These are phyloP conservation scores for Stomatorhinus walkeri DNA, from an alignment of 2,797 vertebrate species.

Conservation along the genomic window DNA sequence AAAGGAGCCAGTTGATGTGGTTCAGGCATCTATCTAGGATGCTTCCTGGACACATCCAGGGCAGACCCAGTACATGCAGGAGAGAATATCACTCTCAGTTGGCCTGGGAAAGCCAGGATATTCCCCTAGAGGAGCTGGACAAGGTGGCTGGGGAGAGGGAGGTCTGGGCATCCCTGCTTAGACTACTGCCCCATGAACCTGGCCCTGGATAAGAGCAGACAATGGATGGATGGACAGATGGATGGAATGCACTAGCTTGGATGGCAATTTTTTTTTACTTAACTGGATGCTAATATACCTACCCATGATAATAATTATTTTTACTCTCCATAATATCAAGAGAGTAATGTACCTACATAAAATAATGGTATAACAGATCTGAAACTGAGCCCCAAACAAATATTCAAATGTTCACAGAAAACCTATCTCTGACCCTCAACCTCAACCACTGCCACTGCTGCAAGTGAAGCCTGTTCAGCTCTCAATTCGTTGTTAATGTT, in stretches of 20 bases:
- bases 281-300: neutral
- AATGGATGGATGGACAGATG: neutral
- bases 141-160: neutral
- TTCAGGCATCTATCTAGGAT: neutral
- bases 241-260: neutral
- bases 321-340: too few relatives aligned
- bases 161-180: neutral
- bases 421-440: too few relatives aligned
- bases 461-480: too few relatives aligned
- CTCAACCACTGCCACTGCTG: too few relatives aligned
- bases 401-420: too few relatives aligned
- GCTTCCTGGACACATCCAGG: neutral
- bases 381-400: too few relatives aligned
- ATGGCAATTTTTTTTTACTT: neutral
- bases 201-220: neutral
- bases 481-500: too few relatives aligned
- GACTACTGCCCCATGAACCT: neutral
- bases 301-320: neutral
- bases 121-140: neutral
- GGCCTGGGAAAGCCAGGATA: neutral
- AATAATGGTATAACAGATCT: too few relatives aligned
- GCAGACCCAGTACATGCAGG: neutral
- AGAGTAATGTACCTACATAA: too few relatives aligned
- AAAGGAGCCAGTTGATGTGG: neutral
- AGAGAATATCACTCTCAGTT: neutral